Evolutionary conservation across 2,888 invertebrate genomes (phyloP), one percentile per base, ranked within the genome.

Genomic region (Masnerella sp.): DNA sequence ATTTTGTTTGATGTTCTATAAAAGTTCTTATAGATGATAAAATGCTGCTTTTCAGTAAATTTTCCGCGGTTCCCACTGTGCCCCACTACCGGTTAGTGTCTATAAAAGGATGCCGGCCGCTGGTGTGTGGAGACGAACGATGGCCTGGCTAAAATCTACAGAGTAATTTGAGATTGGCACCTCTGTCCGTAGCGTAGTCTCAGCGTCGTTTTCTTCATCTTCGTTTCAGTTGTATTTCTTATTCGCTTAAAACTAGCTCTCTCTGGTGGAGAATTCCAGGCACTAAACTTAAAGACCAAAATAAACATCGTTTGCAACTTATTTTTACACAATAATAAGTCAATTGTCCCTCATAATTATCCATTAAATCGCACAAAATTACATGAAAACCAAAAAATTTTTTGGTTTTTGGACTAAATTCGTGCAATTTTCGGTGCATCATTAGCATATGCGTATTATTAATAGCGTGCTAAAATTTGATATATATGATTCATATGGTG

Each of bases 141-240:
- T 78, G 79, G 82, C 80, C 77, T 79, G 78, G 78, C 80, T 78
- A 75, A 76, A 82, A 82, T 85, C 82, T 80, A 79, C 80, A 80
- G 81, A 84, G 87, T 87, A 87, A 87, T 87, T 87, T 87, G 87
- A 87, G 87, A 87, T 87, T 86, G 81, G 82, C 83, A 81, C 81
- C 82, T 81, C 80, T 82, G 75, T 80, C 75, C 69, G 75, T 69
- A 36, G 59, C 68, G 61, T 72, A 78, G 74, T 78, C 59, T 72
- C 45, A 45, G 36, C 65, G 43, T 65, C 76, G 74, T 78, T 80
- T 77, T 77, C 77, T 67, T 77, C 74, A 70, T 78, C 78, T 67
- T 74, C 74, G 73, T 47, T 49, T 65, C 61, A 47, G 38, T 56
- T 51, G 43, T 43, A 7, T 52, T 47, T 59, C 43, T 64, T 58